phyloP scores from a whole-genome alignment of 2,113 vertebrate genomes.

The Caloenas nicobarica region DNA sequence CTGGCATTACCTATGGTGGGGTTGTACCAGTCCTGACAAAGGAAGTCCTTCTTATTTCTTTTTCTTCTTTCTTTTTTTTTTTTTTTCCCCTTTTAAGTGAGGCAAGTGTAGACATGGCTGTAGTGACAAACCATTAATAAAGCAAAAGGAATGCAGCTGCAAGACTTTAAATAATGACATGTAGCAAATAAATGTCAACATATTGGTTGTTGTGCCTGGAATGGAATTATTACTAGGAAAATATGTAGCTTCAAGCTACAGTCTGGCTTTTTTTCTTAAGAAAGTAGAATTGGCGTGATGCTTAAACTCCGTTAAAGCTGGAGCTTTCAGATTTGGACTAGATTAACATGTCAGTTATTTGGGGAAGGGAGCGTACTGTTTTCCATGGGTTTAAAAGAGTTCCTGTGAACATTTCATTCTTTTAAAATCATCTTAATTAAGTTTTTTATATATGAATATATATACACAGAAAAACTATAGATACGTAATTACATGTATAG shows the following conservation, averaged over 20 bases:
- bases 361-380: not conserved
- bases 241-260: slow-evolving; percentile 38
- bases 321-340: not conserved
- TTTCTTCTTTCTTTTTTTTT: not conserved
- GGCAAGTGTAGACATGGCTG: not conserved
- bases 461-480: not conserved
- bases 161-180: slow-evolving; percentile 51
- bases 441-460: not conserved
- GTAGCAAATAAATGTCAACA: slow-evolving; percentile 56
- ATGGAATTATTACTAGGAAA: slow-evolving; percentile 57
- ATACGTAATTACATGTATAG: not conserved
- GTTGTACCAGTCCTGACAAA: not conserved
- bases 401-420: not conserved
- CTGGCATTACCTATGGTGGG: not conserved
- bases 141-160: slow-evolving; percentile 59
- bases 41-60: not conserved
- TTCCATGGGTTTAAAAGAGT: not conserved
- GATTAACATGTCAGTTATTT: not conserved
- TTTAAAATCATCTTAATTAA: not conserved
- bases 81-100: not conserved
- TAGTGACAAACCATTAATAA: slow-evolving; percentile 63
- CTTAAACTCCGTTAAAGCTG: not conserved
- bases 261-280: not conserved
- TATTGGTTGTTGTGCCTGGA: slow-evolving; percentile 52
- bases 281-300: not conserved